Conservation (phyloP, 2,113 vertebrate genomes). For the Ariopsis seemanni region DNA sequence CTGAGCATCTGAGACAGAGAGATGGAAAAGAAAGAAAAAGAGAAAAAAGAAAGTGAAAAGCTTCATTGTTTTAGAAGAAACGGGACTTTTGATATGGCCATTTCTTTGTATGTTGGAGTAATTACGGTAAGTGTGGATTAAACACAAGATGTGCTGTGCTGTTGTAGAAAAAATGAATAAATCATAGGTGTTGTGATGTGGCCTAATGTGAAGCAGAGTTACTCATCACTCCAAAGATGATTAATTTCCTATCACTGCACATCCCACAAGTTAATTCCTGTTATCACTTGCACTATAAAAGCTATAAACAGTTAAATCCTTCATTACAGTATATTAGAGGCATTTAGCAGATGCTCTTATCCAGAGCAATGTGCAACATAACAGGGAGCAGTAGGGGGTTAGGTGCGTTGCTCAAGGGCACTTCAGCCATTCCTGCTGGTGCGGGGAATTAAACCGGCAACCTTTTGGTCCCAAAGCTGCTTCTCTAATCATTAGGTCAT, state of each 20-base stretch:
- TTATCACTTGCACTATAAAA: background rate
- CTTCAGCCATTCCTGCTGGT: too few relatives aligned
- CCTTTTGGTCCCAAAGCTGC: too few relatives aligned
- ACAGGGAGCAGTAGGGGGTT: too few relatives aligned
- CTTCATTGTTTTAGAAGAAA: background rate
- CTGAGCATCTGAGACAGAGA: constrained; percentile 69
- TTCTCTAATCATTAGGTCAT: background rate
- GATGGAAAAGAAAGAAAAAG: constrained; percentile 6
- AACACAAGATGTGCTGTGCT: background rate
- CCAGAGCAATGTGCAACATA: too few relatives aligned
- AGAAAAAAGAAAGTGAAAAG: constrained; percentile 46
- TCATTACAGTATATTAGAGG: too few relatives aligned
- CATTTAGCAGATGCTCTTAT: too few relatives aligned
- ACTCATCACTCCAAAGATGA: background rate
- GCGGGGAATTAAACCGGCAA: too few relatives aligned
- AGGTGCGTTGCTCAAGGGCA: too few relatives aligned
- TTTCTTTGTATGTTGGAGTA: background rate
- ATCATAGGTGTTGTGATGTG: background rate
- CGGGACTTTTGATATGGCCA: background rate
- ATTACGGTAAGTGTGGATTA: background rate
- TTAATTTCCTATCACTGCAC: background rate
- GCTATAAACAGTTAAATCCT: background rate
- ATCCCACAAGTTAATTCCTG: background rate
- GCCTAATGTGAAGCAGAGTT: background rate
- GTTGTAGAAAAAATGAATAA: background rate